These are phyloP conservation scores for Sphaeridia pumilis DNA, from an alignment of 2,888 invertebrate genomes.

Conservation along the genomic window DNA sequence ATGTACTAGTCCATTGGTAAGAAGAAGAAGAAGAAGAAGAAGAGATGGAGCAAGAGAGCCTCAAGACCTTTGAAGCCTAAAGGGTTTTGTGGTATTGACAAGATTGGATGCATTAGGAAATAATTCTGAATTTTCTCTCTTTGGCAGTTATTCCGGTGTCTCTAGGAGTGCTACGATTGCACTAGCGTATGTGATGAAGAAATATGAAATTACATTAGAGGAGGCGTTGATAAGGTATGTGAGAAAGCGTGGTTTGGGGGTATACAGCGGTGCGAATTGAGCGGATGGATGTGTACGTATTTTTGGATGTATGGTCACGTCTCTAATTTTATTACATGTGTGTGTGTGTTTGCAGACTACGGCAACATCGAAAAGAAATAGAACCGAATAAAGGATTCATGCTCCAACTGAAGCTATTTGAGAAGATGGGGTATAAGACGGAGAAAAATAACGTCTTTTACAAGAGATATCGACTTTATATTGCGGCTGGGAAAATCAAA, in stretches of 20 bases:
- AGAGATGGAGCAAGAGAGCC: no score
- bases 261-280: no score
- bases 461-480: slow-evolving; percentile 58
- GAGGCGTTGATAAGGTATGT: slow-evolving; percentile 47
- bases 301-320: neutral
- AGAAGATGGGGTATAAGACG: slow-evolving; percentile 61
- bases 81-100: no score
- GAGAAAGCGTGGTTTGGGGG: neutral
- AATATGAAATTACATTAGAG: slow-evolving; percentile 57
- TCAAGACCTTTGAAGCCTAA: no score
- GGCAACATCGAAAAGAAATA: slow-evolving; percentile 38
- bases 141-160: slow-evolving; percentile 67
- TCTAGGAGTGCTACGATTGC: slow-evolving; percentile 81
- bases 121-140: slow-evolving; percentile 8
- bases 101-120: no score
- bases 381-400: slow-evolving; percentile 71
- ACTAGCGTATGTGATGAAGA: slow-evolving; percentile 78
- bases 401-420: slow-evolving; percentile 63
- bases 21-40: no score
- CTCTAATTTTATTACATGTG: neutral
- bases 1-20: slow-evolving; percentile 77
- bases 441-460: slow-evolving; percentile 59
- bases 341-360: slow-evolving; percentile 20
- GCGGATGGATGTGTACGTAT: neutral
- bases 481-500: slow-evolving; percentile 68